Conservation (phyloP, 2,113 vertebrate species). For the Ancistrus triradiatus region DNA sequence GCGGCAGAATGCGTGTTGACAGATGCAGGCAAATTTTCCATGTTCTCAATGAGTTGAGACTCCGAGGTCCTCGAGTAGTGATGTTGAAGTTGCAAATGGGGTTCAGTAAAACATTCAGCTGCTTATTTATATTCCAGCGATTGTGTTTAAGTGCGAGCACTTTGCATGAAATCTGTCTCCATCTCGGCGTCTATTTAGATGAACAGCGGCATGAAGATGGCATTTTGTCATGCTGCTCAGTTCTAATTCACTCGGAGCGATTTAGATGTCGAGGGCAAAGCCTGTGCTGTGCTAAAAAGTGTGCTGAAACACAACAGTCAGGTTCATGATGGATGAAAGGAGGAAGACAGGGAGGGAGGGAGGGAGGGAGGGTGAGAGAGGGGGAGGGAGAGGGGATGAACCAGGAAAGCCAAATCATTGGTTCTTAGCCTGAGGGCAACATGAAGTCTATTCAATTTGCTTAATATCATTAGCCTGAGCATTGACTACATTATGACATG, state of each 20-base stretch:
- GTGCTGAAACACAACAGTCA: slow-evolving; percentile 16
- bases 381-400: slow-evolving; percentile 24
- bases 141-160: slow-evolving; percentile 8
- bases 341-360: not conserved
- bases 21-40: not conserved
- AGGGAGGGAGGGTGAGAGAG: not conserved
- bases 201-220: slow-evolving; percentile 13
- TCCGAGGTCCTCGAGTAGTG: not conserved
- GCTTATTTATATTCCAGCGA: slow-evolving; percentile 21
- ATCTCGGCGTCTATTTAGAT: slow-evolving; percentile 18
- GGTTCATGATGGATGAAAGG: slow-evolving; percentile 16
- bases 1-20: not conserved
- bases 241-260: slow-evolving; percentile 18
- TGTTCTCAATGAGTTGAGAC: not conserved
- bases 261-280: slow-evolving; percentile 31
- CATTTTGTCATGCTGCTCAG: slow-evolving; percentile 29
- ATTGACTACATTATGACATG: slow-evolving; percentile 58
- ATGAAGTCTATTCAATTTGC: slow-evolving; percentile 68
- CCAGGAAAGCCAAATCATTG: slow-evolving; percentile 48
- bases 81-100: not conserved
- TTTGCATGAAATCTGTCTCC: slow-evolving; percentile 19
- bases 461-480: slow-evolving; percentile 70
- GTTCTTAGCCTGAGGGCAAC: slow-evolving; percentile 56
- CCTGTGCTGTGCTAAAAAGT: not conserved
- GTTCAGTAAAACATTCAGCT: not conserved